phyloP scores from a whole-genome alignment of 2,888 invertebrate species.

The Liodrosophila aerea region DNA sequence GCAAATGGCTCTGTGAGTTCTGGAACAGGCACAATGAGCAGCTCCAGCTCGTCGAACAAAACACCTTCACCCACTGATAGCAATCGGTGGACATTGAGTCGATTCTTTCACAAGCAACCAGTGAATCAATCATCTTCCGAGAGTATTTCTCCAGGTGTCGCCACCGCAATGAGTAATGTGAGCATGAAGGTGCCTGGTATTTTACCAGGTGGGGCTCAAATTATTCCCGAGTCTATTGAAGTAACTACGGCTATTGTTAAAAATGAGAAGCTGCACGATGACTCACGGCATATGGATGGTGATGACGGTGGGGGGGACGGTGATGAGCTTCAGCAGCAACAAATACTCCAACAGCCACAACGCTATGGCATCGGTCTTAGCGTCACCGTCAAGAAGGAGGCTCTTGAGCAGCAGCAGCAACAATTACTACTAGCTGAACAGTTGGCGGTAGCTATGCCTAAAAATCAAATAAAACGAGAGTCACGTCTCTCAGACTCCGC shows the following conservation, averaged over 20 bases:
- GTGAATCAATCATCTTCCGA: constrained; percentile 61
- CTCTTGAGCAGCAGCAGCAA: constrained; percentile 38
- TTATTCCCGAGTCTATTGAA: constrained; percentile 79
- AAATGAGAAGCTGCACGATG: constrained; percentile 72
- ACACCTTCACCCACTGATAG: constrained; percentile 79
- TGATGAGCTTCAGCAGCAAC: constrained; percentile 35
- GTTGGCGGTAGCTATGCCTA: constrained; percentile 62
- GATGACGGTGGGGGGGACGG: constrained; percentile 53
- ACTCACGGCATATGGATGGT: constrained; percentile 54
- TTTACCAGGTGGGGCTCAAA: constrained; percentile 78
- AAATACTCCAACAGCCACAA: constrained; percentile 49
- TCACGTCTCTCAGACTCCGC: constrained; percentile 54
- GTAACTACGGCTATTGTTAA: constrained; percentile 78
- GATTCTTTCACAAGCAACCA: constrained; percentile 75
- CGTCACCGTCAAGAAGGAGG: constrained; percentile 79
- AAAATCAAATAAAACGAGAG: constrained; percentile 80
- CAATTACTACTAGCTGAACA: constrained; percentile 39
- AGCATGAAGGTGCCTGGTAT: constrained; percentile 77
- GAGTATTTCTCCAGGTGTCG: constrained; percentile 69
- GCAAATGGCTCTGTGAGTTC: constrained; percentile 49
- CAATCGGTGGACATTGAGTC: constrained; percentile 78
- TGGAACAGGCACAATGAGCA: constrained; percentile 54
- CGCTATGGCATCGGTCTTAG: constrained; percentile 64
- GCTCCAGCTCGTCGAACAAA: constrained; percentile 76
- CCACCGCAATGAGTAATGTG: constrained; percentile 66